Base-by-base conservation (phyloP, 2,113 vertebrate genomes). In the Epinephelus cyanopodus region DNA sequence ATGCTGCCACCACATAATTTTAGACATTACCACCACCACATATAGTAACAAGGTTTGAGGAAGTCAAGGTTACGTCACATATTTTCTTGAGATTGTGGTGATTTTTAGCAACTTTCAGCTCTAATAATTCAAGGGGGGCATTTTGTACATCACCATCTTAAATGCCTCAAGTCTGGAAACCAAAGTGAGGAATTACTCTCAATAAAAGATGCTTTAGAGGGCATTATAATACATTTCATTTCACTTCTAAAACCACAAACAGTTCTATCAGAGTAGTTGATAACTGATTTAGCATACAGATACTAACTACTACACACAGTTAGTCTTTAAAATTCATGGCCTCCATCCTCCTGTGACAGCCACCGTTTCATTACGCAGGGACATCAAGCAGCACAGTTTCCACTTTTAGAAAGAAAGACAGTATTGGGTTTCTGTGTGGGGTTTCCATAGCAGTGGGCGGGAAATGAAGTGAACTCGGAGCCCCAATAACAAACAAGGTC, bases 381-480 rank as follows among this genome's bases (percentile, higher is more conserved):
- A 77, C 78, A 78, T 7, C 2, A 18, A 86, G 71, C 60, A 11
- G 54, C 65, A 47, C 13, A 4, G 57, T 83, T 82, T 79, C 75
- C 47, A 67, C 66, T 85, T 83, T 71, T 53, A 74, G 60, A 81
- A 13, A 80, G 53, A 90, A 57, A 72, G 64, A 25, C 53, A 10
- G 74, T 74, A 77, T 93, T 86, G 77, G 77, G 77, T 94, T 92
- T 90, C 87, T 48, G 57, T 4, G 52, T 57, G 65, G 21, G 52
- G 45, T 83, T 89, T 80, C 90, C 74, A 80, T 78, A n/a, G 89
- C 70, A 70, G 88, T 76, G 77, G 84, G 86, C 39, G 81, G 88
- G 87, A 94, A 90, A 89, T 89, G 33, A 91, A 92, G 84, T 87
- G 58, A 91, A 87, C 80, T 73, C 21, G 1, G 65, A 90, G 85